These are phyloP conservation scores for Shinisaurus crocodilurus DNA, from an alignment of 2,113 vertebrate species.

Conservation along the genomic window DNA sequence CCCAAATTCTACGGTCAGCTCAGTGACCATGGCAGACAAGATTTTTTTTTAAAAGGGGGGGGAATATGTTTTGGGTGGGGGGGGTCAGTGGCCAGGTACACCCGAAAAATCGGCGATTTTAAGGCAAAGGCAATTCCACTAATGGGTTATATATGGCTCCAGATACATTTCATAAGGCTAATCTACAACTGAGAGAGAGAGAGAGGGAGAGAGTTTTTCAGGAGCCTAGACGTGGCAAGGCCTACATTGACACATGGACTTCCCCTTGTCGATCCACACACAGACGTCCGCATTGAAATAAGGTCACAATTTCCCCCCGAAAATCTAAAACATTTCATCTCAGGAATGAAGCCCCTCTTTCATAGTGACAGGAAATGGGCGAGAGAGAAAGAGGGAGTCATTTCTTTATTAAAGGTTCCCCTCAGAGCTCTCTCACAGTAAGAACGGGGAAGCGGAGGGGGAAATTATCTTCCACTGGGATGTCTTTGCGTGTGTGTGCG, in stretches of 20 bases:
- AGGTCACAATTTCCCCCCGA: conserved; percentile 24
- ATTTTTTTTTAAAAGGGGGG: no score
- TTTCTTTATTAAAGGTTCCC: conserved; percentile 18
- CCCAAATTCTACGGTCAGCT: neutral
- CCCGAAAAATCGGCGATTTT: neutral
- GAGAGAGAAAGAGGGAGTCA: neutral
- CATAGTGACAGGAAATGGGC: neutral
- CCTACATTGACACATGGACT: rapidly evolving
- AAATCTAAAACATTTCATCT: neutral
- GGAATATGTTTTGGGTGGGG: no score
- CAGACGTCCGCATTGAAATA: conserved; percentile 26
- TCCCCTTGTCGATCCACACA: neutral
- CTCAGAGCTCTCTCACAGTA: neutral
- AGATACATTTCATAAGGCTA: neutral
- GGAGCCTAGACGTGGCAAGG: neutral
- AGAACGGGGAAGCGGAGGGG: neutral
- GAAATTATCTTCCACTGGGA: neutral
- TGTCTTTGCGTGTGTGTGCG: neutral
- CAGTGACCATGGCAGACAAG: no score
- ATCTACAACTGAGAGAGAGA: no score
- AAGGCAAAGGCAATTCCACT: no score
- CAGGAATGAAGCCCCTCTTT: neutral
- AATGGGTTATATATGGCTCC: no score
- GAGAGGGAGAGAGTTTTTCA: neutral
- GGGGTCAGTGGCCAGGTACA: no score